These are phyloP conservation scores for Andrena chrysosceles DNA, from an alignment of 2,888 invertebrate species.

Conservation along the genomic window DNA sequence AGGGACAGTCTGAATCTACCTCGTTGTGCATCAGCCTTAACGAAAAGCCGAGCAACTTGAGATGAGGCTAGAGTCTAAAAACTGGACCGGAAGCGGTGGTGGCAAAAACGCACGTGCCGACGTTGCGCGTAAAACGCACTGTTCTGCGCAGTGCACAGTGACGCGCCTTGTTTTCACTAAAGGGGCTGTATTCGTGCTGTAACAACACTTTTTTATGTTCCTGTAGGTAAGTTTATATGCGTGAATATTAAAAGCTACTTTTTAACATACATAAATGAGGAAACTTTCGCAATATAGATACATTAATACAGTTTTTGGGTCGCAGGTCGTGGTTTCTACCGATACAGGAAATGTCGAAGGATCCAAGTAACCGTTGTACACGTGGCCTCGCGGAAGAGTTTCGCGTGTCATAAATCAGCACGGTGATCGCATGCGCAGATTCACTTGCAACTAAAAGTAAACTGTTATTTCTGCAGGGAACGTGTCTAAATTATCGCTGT, in stretches of 20 bases:
- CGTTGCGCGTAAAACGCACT: slow-evolving; percentile 63
- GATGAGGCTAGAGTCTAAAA: slow-evolving; percentile 63
- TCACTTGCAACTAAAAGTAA: not conserved
- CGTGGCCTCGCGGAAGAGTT: slow-evolving; percentile 28
- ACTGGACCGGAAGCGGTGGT: slow-evolving; percentile 76
- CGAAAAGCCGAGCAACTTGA: slow-evolving; percentile 46
- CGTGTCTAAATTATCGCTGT: slow-evolving; percentile 1
- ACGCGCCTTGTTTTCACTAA: slow-evolving; percentile 67
- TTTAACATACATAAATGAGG: not conserved
- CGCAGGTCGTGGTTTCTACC: not conserved
- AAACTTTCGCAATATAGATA: not conserved
- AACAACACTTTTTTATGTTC: slow-evolving; percentile 15
- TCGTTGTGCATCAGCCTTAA: slow-evolving; percentile 48
- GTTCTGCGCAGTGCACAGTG: slow-evolving; percentile 55
- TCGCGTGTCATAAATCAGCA: slow-evolving; percentile 33
- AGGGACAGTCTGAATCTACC: slow-evolving; percentile 42
- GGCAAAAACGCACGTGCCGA: slow-evolving; percentile 74
- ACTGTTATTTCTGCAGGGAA: not conserved
- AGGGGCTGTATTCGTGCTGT: slow-evolving; percentile 24
- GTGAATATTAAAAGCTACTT: slow-evolving; percentile 9
- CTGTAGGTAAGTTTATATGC: slow-evolving; percentile 8
- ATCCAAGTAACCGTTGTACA: slow-evolving; percentile 18
- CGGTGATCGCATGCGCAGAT: not conserved
- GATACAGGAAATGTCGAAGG: slow-evolving; percentile 18
- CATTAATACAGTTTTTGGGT: not conserved